A percentile compares a stretch with the other conserved stretches of the same genome.
These are phyloP conservation scores for Tiliqua scincoides DNA, from an alignment of 2,113 vertebrate genomes.

Conservation along the genomic window DNA sequence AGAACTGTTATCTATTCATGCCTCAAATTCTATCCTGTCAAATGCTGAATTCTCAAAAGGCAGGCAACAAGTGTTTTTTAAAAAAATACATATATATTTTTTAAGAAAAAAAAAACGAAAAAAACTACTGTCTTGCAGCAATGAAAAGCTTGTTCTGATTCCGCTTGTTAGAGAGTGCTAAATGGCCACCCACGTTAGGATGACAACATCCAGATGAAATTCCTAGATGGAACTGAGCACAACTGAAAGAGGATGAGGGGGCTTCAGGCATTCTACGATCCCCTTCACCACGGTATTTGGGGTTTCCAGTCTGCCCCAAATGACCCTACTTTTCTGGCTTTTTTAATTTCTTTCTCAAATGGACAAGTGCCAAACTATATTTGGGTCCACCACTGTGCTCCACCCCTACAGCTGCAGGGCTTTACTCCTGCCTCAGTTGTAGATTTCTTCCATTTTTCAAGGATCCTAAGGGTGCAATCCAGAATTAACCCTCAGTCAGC, in stretches of 20 bases:
- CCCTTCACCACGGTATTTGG: background rate
- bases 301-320: too few species aligned
- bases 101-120: background rate
- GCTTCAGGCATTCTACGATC: background rate
- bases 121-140: background rate
- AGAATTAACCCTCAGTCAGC: too few species aligned
- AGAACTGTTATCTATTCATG: accelerated
- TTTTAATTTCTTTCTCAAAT: too few species aligned
- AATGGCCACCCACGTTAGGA: too few species aligned
- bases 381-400: too few species aligned
- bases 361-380: too few species aligned
- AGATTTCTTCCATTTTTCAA: too few species aligned
- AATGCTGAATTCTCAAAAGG: background rate
- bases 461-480: too few species aligned
- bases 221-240: background rate
- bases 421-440: too few species aligned
- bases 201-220: background rate
- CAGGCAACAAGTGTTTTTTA: background rate
- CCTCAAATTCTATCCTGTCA: background rate
- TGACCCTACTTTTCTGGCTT: too few species aligned
- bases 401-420: too few species aligned
- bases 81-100: background rate
- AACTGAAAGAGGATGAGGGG: background rate
- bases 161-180: background rate
- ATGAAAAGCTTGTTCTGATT: background rate